A percentile compares a stretch with the other conserved stretches of the same genome.
Evolutionary conservation across 1,140 invertebrate species (phyloP).

Genomic region (Cyclina sinensis): DNA sequence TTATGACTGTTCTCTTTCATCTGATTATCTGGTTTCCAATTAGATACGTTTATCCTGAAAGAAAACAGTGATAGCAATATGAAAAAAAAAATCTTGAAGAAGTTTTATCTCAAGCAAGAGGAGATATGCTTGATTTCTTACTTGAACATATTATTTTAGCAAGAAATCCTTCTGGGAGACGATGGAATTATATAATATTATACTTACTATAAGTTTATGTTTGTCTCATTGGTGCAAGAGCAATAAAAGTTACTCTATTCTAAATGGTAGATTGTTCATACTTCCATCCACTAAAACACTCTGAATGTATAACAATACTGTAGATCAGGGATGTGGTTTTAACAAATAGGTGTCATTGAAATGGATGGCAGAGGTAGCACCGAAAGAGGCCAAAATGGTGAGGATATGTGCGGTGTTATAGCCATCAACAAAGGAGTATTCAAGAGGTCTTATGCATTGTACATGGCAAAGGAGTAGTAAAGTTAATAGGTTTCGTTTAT

Average conservation of each 20-base stretch:
- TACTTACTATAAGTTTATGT: slow-evolving; percentile 6
- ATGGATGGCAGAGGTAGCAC: not conserved
- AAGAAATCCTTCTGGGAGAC: not conserved
- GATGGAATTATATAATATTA: not conserved
- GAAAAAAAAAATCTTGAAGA: not conserved
- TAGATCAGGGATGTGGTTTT: not conserved
- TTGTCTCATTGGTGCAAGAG: not conserved
- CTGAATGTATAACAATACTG: not conserved
- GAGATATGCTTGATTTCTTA: not conserved
- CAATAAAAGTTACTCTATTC: not conserved
- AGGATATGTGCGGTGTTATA: not conserved
- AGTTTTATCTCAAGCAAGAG: slow-evolving; percentile 3
- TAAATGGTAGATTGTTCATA: not conserved
- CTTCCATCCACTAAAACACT: too few relatives aligned
- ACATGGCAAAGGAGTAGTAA: not conserved
- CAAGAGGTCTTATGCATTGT: not conserved
- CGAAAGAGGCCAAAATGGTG: too few relatives aligned
- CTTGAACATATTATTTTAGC: not conserved
- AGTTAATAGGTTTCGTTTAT: slow-evolving; percentile 8
- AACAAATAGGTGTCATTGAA: not conserved
- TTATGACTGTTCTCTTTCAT: too few relatives aligned
- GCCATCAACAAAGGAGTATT: slow-evolving; percentile 18
- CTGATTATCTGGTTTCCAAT: too few relatives aligned
- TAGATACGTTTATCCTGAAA: not conserved
- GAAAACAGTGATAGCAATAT: not conserved